A percentile compares a stretch with the other conserved stretches of the same genome.
phyloP scores from a whole-genome alignment of 2,113 vertebrate genomes.

The Heteronetta atricapilla region DNA sequence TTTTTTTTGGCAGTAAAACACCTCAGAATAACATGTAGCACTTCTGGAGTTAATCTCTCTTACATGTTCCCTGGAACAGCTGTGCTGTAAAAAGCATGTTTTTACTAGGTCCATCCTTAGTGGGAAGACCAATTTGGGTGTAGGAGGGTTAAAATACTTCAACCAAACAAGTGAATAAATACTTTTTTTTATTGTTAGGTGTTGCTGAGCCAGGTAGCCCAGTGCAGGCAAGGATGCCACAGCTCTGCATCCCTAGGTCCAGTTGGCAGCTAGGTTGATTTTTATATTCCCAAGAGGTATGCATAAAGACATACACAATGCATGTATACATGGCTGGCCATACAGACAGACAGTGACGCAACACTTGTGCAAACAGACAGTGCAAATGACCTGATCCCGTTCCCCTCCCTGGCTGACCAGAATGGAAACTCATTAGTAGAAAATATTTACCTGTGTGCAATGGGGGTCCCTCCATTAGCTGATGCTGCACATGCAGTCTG shows the following conservation, averaged over 20 bases:
- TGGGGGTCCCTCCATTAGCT: neutral
- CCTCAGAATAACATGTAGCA: neutral
- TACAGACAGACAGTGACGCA: too few species aligned
- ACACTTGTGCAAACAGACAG: too few species aligned
- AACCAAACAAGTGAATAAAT: neutral
- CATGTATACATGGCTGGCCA: too few species aligned
- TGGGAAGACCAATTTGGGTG: neutral
- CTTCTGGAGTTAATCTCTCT: neutral
- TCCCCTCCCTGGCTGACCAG: neutral
- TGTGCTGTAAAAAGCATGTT: neutral
- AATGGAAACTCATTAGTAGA: neutral
- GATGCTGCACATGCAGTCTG: neutral
- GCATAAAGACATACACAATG: neutral
- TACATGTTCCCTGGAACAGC: neutral
- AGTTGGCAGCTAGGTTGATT: neutral
- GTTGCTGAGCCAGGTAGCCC: neutral
- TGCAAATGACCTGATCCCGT: too few species aligned
- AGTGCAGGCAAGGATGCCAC: accelerated
- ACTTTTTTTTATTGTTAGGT: neutral
- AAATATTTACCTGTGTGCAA: neutral
- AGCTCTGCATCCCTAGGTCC: neutral
- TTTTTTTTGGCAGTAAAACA: neutral
- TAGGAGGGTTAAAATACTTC: neutral
- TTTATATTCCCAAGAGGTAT: accelerated
- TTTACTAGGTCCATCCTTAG: neutral